Evolutionary conservation across 2,797 vertebrate genomes (phyloP).

Genomic region (Loriculus beryllinus): DNA sequence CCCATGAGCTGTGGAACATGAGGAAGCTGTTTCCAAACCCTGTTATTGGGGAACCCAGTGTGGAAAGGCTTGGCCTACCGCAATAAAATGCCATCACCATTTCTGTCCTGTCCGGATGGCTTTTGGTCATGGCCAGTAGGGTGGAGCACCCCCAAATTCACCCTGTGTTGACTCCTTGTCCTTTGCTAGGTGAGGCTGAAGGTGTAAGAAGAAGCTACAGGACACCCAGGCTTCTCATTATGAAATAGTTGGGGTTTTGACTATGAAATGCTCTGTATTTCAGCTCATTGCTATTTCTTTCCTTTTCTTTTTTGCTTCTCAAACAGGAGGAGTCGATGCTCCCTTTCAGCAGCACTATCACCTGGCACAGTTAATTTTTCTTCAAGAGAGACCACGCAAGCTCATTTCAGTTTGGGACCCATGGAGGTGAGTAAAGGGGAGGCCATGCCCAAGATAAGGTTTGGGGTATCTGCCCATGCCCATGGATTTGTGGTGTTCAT

Average conservation of each 20-base stretch:
- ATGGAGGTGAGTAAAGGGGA: not conserved
- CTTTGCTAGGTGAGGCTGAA: not conserved
- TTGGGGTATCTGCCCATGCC: not conserved
- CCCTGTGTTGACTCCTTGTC: not conserved
- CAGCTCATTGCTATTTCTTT: not conserved
- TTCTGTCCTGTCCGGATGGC: not conserved
- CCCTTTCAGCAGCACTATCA: not conserved
- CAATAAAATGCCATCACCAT: not conserved
- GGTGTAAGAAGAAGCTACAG: not conserved
- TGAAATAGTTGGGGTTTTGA: not conserved
- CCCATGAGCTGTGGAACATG: not conserved
- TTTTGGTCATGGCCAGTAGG: accelerated
- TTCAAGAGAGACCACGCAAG: not conserved
- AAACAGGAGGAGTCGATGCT: not conserved
- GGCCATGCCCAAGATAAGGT: not conserved
- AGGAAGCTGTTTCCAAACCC: not conserved
- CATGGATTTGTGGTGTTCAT: not conserved
- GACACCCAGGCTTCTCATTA: not conserved
- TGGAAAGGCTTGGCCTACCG: not conserved
- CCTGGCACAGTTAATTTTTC: not conserved
- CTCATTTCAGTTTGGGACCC: not conserved
- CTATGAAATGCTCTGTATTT: not conserved
- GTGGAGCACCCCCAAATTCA: not conserved
- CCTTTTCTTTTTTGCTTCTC: not conserved
- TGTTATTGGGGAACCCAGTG: not conserved